These are phyloP conservation scores for Alosa alosa DNA, from an alignment of 2,113 vertebrate genomes.

Conservation along the genomic window DNA sequence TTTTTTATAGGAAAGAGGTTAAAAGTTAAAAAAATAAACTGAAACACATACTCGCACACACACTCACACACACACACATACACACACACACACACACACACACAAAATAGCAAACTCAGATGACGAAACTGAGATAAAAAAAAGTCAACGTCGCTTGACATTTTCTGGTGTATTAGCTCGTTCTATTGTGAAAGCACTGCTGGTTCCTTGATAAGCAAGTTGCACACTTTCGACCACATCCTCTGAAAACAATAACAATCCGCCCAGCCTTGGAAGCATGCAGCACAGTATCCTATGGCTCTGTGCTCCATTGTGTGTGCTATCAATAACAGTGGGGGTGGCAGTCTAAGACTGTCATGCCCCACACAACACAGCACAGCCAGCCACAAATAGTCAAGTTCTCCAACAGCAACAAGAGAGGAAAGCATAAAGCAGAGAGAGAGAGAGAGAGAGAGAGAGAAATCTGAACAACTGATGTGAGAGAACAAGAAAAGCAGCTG, in stretches of 20 bases:
- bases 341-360: neutral
- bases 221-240: neutral
- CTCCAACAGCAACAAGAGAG: neutral
- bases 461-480: neutral
- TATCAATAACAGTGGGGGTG: neutral
- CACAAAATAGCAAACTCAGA: conserved; percentile 17
- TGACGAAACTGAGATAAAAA: neutral
- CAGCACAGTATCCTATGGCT: neutral
- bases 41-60: neutral
- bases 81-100: conserved; percentile 16
- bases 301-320: neutral
- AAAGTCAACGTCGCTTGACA: conserved; percentile 32
- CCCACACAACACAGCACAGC: neutral
- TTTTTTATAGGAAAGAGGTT: neutral
- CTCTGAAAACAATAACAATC: conserved; percentile 11
- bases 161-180: conserved; percentile 22
- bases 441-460: conserved; percentile 34
- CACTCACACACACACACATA: neutral
- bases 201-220: conserved; percentile 30
- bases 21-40: neutral
- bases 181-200: conserved; percentile 23
- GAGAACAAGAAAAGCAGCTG: neutral
- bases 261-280: neutral
- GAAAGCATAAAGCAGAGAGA: conserved; percentile 35
- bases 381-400: neutral